These are phyloP conservation scores for Enteromius afrohamiltoni DNA, from an alignment of 2,797 vertebrate genomes.

Conservation along the genomic window DNA sequence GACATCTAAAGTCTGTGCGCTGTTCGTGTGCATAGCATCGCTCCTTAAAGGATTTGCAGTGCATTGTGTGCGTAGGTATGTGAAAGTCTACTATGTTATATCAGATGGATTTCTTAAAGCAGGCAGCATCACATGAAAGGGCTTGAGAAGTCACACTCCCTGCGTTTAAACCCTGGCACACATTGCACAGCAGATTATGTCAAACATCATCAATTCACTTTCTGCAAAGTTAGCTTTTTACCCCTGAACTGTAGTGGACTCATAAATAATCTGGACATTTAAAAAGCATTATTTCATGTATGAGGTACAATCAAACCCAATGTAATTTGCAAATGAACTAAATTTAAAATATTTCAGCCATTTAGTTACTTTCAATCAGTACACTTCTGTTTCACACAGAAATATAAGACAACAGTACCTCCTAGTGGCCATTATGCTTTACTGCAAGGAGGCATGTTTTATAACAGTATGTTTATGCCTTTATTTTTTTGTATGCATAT, in stretches of 20 bases:
- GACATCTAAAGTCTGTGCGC: neutral
- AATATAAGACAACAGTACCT: conserved; percentile 27
- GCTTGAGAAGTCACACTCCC: conserved; percentile 72
- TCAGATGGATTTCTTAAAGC: neutral
- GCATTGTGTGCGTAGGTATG: neutral
- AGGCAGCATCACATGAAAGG: conserved; percentile 72
- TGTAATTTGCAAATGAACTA: neutral
- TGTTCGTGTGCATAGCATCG: neutral
- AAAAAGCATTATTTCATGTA: neutral
- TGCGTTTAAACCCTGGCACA: conserved; percentile 61
- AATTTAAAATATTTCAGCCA: neutral
- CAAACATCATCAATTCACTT: conserved; percentile 57
- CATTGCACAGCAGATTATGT: conserved; percentile 74
- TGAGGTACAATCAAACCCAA: neutral
- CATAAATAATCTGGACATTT: neutral
- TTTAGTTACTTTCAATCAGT: neutral
- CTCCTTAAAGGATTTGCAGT: neutral
- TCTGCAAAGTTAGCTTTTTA: conserved; percentile 5
- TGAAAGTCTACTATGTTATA: neutral
- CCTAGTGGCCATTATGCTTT: conserved; percentile 53
- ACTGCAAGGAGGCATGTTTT: neutral
- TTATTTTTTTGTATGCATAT: neutral
- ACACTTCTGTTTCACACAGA: neutral
- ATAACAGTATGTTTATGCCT: neutral
- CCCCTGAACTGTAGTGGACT: neutral